Percentiles rank a stretch among this genome's conserved stretches.
phyloP scores from a whole-genome alignment of 2,888 invertebrate genomes.

The Tiphia femorata region DNA sequence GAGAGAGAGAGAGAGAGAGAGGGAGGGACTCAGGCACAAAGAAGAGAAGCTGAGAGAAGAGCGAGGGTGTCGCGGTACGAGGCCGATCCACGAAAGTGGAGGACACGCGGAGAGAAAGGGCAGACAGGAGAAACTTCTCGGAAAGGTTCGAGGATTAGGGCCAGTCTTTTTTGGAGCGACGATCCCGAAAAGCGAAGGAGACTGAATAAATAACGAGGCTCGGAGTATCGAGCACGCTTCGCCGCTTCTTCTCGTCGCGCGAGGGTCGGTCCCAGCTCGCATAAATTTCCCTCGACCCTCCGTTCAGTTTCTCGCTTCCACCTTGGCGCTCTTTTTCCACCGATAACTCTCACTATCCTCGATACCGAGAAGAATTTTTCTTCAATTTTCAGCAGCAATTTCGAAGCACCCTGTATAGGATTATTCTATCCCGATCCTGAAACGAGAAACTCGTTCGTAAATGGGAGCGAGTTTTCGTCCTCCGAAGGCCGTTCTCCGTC shows the following conservation, averaged over 20 bases:
- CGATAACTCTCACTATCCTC: too few species aligned
- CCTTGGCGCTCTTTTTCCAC: too few species aligned
- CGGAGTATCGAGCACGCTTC: background rate
- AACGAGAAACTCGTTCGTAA: slow-evolving; percentile 18
- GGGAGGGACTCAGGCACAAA: too few species aligned
- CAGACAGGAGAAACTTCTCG: slow-evolving; percentile 23
- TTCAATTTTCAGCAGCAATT: too few species aligned
- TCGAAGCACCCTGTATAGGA: too few species aligned
- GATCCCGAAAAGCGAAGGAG: slow-evolving; percentile 1
- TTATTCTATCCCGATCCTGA: background rate
- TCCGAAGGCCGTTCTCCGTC: slow-evolving; percentile 44
- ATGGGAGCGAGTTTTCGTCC: slow-evolving; percentile 33
- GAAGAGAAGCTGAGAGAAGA: too few species aligned
- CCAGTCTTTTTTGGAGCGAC: slow-evolving; percentile 28
- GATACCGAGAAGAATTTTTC: too few species aligned
- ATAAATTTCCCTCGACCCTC: background rate
- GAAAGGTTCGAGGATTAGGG: slow-evolving; percentile 38
- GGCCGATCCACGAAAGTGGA: slow-evolving; percentile 5
- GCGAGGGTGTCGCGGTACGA: too few species aligned
- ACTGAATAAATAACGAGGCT: slow-evolving; percentile 1
- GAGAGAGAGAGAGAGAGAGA: too few species aligned
- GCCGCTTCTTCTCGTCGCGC: background rate
- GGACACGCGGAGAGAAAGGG: slow-evolving; percentile 4
- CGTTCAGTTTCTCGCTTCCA: too few species aligned
- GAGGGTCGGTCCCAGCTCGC: too few species aligned